A percentile compares a stretch with the other conserved stretches of the same genome.
These are phyloP conservation scores for Calypte anna DNA, from an alignment of 2,113 vertebrate species.

Conservation along the genomic window DNA sequence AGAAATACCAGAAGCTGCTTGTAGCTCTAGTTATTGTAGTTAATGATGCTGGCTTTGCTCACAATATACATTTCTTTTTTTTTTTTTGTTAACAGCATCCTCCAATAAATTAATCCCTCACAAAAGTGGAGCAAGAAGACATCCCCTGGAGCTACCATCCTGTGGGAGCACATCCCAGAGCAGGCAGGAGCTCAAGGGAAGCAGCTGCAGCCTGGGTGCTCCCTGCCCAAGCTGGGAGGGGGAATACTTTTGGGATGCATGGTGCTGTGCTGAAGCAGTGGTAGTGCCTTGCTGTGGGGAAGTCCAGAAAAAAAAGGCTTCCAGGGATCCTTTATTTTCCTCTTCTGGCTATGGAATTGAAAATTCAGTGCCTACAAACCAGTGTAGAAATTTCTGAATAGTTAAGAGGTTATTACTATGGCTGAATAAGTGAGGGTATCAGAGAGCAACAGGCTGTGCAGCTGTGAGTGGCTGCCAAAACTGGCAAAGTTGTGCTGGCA, in stretches of 20 bases:
- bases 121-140: fast-evolving
- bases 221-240: background rate
- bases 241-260: fast-evolving
- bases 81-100: background rate
- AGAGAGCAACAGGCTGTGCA: fast-evolving
- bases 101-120: background rate
- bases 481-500: background rate
- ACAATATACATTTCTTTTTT: fast-evolving
- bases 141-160: background rate
- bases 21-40: background rate
- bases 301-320: background rate
- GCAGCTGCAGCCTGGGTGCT: background rate
- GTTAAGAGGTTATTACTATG: background rate
- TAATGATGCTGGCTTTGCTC: background rate
- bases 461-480: background rate
- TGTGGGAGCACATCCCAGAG: fast-evolving
- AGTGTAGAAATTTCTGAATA: background rate
- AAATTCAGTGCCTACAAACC: background rate
- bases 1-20: background rate
- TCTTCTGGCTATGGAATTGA: background rate
- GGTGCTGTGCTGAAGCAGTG: background rate
- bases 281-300: fast-evolving
- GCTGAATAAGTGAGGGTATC: background rate
- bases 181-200: background rate
- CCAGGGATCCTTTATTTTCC: background rate